These are phyloP conservation scores for Pelobates cultripes DNA, from an alignment of 2,797 vertebrate species.

Conservation along the genomic window DNA sequence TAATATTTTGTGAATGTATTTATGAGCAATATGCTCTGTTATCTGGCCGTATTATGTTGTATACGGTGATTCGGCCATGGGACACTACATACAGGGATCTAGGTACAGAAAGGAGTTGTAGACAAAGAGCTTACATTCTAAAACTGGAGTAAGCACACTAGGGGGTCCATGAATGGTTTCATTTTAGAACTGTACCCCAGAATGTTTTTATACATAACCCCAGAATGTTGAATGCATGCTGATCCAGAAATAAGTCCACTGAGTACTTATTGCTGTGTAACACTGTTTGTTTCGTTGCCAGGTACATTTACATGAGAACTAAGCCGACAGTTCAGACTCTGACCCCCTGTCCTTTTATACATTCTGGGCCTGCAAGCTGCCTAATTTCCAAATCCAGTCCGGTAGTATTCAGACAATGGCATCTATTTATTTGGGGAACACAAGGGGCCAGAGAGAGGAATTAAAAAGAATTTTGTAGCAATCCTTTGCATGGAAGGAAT, in stretches of 20 bases:
- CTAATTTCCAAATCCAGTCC: conserved; percentile 38
- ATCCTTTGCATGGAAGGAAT: conserved; percentile 34
- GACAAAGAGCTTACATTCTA: too few species aligned
- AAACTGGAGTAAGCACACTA: too few species aligned
- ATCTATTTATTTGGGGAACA: conserved; percentile 36
- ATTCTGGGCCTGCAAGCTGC: conserved; percentile 25
- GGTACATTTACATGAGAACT: conserved; percentile 46
- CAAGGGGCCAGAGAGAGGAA: conserved; percentile 32
- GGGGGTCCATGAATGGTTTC: too few species aligned
- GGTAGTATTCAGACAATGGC: conserved; percentile 37
- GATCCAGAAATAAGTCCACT: conserved; percentile 7
- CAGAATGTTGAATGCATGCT: too few species aligned
- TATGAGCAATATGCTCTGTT: background rate
- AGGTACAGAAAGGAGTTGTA: background rate
- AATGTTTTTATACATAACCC: too few species aligned
- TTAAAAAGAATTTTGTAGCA: conserved; percentile 45
- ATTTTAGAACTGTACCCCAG: too few species aligned
- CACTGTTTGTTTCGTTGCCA: conserved; percentile 20
- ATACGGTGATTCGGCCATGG: background rate
- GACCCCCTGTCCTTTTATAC: conserved; percentile 29
- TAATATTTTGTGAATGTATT: too few species aligned
- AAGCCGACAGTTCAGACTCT: conserved; percentile 29
- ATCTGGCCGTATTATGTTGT: background rate
- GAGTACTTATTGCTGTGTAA: conserved; percentile 9
- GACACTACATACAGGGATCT: background rate